Conservation (phyloP, 1,140 invertebrate genomes). For the Bombus consobrinus region DNA sequence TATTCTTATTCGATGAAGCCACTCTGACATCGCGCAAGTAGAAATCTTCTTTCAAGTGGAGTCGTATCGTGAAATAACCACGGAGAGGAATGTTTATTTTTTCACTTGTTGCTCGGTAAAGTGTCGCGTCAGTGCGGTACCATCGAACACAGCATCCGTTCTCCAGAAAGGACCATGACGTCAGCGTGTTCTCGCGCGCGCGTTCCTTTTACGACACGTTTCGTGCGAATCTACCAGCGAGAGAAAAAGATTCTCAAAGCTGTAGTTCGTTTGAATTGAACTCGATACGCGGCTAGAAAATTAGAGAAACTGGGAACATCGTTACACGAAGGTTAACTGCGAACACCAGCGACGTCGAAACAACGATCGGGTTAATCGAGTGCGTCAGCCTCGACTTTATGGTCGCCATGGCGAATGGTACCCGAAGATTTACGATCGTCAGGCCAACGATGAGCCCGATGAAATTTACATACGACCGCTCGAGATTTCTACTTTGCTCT, state of each 20-base stretch:
- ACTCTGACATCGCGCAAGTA: background rate
- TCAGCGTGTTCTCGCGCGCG: constrained; percentile 30
- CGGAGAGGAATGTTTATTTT: background rate
- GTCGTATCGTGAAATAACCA: background rate
- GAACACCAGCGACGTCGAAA: background rate
- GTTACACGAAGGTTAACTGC: background rate
- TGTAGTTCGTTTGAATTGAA: background rate
- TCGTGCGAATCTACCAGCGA: background rate
- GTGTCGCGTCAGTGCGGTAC: no score
- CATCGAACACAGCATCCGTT: constrained; percentile 11
- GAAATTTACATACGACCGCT: constrained; percentile 32
- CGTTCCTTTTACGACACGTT: background rate
- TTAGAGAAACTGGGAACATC: background rate
- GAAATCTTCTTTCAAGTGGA: background rate
- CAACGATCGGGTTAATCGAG: background rate
- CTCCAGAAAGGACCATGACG: constrained; percentile 60
- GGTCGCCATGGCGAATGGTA: background rate
- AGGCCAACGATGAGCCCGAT: background rate
- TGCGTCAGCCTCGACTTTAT: background rate
- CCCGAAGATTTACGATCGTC: background rate
- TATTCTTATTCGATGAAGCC: background rate
- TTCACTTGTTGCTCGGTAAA: constrained; percentile 1
- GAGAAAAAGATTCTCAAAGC: background rate
- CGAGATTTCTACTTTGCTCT: background rate
- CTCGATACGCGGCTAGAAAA: background rate